A percentile compares a stretch with the other conserved stretches of the same genome.
Conservation (phyloP, 1,140 invertebrate species). For the Catajapyx aquilonaris region DNA sequence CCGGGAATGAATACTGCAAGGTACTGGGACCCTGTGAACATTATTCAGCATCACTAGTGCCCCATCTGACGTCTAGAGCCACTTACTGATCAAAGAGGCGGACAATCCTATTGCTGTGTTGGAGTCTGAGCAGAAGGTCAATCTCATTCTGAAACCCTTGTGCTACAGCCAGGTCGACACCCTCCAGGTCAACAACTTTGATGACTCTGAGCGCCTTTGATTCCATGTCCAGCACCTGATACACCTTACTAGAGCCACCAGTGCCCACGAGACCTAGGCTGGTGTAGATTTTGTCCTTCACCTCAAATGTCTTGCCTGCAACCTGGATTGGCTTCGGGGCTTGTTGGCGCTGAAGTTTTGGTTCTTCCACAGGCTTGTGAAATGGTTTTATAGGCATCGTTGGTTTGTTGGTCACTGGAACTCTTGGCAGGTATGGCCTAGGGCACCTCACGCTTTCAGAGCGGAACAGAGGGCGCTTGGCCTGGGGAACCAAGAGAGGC, state of each 20-base stretch:
- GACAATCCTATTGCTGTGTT: constrained; percentile 62
- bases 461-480: no score
- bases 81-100: constrained; percentile 76
- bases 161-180: constrained; percentile 44
- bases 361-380: not conserved
- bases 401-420: no score
- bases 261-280: constrained; percentile 26
- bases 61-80: constrained; percentile 4
- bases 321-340: not conserved
- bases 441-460: no score
- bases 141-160: constrained; percentile 82
- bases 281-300: constrained; percentile 21
- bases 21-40: not conserved
- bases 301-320: constrained; percentile 8
- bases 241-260: constrained; percentile 37
- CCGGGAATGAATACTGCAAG: constrained; percentile 6
- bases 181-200: constrained; percentile 31
- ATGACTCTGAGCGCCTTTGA: constrained; percentile 20
- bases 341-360: not conserved
- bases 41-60: not conserved
- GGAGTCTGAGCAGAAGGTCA: constrained; percentile 55
- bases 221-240: constrained; percentile 23
- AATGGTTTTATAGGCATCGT: no score
- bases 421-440: no score
- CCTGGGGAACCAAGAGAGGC: no score